Conservation (phyloP, 2,797 vertebrate genomes). For the Anguilla obscura region DNA sequence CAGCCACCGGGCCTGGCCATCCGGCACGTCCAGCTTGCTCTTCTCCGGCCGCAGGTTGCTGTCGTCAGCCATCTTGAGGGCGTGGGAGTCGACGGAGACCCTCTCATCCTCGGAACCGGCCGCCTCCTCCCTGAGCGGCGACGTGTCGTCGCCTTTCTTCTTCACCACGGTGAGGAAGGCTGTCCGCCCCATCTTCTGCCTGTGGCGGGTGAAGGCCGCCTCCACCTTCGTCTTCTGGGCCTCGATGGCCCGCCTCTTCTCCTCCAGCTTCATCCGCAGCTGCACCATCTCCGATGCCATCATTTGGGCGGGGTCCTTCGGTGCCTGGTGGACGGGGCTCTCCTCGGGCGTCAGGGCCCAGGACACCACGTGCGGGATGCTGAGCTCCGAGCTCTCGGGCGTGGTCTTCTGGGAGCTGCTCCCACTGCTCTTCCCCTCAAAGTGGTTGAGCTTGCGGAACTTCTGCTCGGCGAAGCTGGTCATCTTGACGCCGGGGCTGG, state of each 20-base stretch:
- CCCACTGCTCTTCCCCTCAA: slow-evolving; percentile 80
- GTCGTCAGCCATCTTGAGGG: slow-evolving; percentile 23
- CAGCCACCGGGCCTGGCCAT: slow-evolving; percentile 74
- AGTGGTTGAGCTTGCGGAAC: slow-evolving; percentile 82
- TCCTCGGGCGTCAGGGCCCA: slow-evolving; percentile 90
- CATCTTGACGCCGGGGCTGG: slow-evolving; percentile 82
- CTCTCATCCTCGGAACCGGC: slow-evolving; percentile 75
- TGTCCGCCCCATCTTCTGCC: slow-evolving; percentile 94
- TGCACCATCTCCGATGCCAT: slow-evolving; percentile 97
- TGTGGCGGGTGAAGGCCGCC: slow-evolving; percentile 89
- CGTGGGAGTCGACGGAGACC: slow-evolving; percentile 54
- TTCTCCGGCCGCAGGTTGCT: slow-evolving; percentile 64
- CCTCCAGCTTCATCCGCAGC: slow-evolving; percentile 92
- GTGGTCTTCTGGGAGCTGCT: slow-evolving; percentile 91
- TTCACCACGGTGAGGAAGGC: slow-evolving; percentile 95
- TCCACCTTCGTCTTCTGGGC: slow-evolving; percentile 98
- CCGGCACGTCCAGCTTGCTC: slow-evolving; percentile 77
- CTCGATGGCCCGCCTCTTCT: slow-evolving; percentile 95
- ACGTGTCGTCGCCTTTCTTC: slow-evolving; percentile 85
- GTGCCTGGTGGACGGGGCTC: slow-evolving; percentile 72
- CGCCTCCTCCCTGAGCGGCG: slow-evolving; percentile 78
- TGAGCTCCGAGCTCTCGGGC: slow-evolving; percentile 89
- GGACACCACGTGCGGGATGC: slow-evolving; percentile 85
- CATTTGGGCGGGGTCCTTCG: slow-evolving; percentile 87
- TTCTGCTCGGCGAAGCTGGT: slow-evolving; percentile 98